A percentile compares a stretch with the other conserved stretches of the same genome.
Evolutionary conservation across 2,888 invertebrate species (phyloP).

Genomic region (Perizoma flavofasciatum): DNA sequence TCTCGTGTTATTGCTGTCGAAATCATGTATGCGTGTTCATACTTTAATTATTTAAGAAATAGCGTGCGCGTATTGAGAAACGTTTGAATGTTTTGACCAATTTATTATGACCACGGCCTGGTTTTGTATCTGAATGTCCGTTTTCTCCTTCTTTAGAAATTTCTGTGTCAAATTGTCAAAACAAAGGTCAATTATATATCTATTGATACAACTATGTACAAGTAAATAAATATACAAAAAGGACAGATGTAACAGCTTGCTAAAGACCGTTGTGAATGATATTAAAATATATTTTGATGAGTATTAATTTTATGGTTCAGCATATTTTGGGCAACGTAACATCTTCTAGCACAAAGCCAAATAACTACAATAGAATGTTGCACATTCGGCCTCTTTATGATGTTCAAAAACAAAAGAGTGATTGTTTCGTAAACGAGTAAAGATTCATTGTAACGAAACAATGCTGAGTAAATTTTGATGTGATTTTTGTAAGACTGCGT

Average conservation of each 20-base stretch:
- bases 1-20: conserved; percentile 23
- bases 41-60: conserved; percentile 32
- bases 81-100: conserved; percentile 28
- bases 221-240: background rate
- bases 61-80: conserved; percentile 35
- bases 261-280: no score
- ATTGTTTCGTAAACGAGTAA: no score
- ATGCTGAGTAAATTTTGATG: no score
- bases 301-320: background rate
- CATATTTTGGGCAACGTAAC: no score
- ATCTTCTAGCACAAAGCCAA: no score
- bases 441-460: no score
- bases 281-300: background rate
- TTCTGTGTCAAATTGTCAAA: conserved; percentile 19
- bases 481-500: no score
- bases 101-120: conserved; percentile 23
- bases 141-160: conserved; percentile 25
- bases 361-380: no score
- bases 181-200: conserved; percentile 14
- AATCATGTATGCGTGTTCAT: conserved; percentile 29
- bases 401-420: no score
- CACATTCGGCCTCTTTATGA: no score
- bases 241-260: background rate
- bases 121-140: conserved; percentile 17
- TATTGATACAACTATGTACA: no score